Base-by-base conservation (phyloP, 2,888 invertebrate species). In the Ceramica pisi region DNA sequence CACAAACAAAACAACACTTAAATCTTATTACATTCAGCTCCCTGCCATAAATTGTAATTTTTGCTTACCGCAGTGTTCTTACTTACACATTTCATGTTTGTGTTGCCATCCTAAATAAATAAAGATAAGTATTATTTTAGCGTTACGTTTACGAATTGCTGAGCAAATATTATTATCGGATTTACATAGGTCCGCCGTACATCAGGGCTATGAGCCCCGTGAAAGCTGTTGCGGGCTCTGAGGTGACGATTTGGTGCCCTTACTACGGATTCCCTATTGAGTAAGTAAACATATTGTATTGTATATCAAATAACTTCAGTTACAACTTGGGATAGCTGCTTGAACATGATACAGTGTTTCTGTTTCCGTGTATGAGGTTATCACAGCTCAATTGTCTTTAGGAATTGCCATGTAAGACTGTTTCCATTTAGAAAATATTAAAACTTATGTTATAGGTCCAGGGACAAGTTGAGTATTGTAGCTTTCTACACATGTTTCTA, bases 241-340 rank as follows among this genome's bases (percentile, higher is more conserved):
- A 98, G 89, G 97, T 98, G 77, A 97, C 97, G 72, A 96, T 98
- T 78, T 97, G 97, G 91, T 98, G 98, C 92, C 98, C 98, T 65
- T 98, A 98, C 91, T 98, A 98, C 63, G 98, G 98, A 80, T 98
- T 98, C 93, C 98, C 98, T 48, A 97, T 98, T 84, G 96, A 96
- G 96, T 96, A 88, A 93, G 93, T 86, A 65, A 48, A 19, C 19
- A 48, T 7, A 51, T 26, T n/a, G 10, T 31, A 69, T 41, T 23
- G 35, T 35, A 38, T 41, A 35, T 35, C 21, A 67, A 67, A 51
- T 67, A 67, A 26, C 26, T 38, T 35, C 7, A 65, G 14, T 21
- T 46, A 46, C 14, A 46, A 9, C 23, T 65, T 23, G 23, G n/a
- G 26, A 38, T 26, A 64, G 35, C 7, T 46, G 46, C 10, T 48